These are phyloP conservation scores for Ptilorrhoa leucosticta DNA, from an alignment of 2,113 vertebrate genomes.

Conservation along the genomic window DNA sequence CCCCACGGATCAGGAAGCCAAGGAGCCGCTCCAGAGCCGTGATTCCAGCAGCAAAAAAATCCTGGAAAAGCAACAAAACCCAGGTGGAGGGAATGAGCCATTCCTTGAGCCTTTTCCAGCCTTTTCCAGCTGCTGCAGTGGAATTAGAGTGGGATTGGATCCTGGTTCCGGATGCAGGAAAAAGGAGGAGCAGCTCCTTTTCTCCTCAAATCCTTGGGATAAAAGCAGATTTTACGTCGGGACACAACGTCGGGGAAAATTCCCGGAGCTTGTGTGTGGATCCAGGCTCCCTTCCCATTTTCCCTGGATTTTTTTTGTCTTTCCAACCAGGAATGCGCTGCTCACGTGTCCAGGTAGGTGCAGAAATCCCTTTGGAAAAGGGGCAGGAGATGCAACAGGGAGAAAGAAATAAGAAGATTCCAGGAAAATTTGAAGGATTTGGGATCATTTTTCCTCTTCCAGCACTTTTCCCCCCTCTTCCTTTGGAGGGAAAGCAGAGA, in stretches of 20 bases:
- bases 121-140: not conserved
- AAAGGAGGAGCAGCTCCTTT: not conserved
- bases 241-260: not conserved
- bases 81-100: not conserved
- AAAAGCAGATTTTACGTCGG: accelerated
- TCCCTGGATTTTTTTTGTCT: not conserved
- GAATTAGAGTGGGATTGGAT: not conserved
- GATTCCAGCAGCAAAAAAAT: not conserved
- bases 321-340: not conserved
- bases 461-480: not conserved
- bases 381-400: not conserved
- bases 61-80: not conserved
- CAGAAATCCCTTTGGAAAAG: not conserved
- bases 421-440: not conserved
- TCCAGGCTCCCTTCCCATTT: not conserved
- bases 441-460: not conserved
- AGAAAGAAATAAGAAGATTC: not conserved
- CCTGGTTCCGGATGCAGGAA: not conserved
- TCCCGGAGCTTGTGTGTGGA: accelerated
- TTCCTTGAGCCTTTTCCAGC: not conserved
- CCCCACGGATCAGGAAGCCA: not conserved
- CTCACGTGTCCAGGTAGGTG: accelerated
- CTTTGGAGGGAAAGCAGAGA: not conserved
- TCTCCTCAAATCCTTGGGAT: not conserved
- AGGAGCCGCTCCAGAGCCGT: not conserved